These are phyloP conservation scores for Phacellophora camtschatica DNA, from an alignment of 30 jellyfish, hydroid and myxozoan species.

Conservation along the genomic window DNA sequence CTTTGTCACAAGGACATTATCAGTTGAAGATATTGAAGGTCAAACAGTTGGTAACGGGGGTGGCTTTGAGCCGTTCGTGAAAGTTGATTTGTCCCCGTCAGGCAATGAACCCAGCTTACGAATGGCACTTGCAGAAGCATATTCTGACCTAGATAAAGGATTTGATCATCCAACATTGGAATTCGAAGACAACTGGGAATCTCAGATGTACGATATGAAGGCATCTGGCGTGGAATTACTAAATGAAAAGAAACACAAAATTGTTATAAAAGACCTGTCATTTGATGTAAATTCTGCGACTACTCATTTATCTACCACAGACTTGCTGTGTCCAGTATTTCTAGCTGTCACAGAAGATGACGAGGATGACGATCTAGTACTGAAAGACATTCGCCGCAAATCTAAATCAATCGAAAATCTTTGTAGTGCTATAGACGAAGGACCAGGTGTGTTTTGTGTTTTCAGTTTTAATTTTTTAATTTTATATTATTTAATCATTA, in stretches of 20 bases:
- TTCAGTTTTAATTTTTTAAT: not conserved
- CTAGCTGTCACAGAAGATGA: slow-evolving; percentile 95
- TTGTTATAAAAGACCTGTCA: slow-evolving; percentile 78
- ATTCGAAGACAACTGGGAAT: slow-evolving; percentile 53
- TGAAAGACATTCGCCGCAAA: slow-evolving; percentile 73
- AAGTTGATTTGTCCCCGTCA: no score
- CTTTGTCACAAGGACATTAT: no score
- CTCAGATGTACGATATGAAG: slow-evolving; percentile 46
- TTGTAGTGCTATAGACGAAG: slow-evolving; percentile 31
- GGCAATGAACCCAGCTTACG: not conserved
- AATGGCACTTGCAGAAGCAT: slow-evolving; percentile 1
- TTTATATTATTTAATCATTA: no score
- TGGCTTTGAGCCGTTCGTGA: no score
- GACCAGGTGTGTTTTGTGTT: slow-evolving; percentile 19
- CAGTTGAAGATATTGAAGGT: no score
- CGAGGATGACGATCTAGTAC: slow-evolving; percentile 70
- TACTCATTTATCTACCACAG: slow-evolving; percentile 72
- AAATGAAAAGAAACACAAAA: slow-evolving; percentile 37
- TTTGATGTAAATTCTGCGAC: slow-evolving; percentile 74
- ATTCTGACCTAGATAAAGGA: slow-evolving; percentile 1
- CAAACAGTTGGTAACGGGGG: no score
- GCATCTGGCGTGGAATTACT: not conserved
- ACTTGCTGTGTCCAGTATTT: slow-evolving; percentile 91
- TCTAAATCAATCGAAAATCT: slow-evolving; percentile 89
- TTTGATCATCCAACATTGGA: slow-evolving; percentile 52